These are phyloP conservation scores for Helicoverpa assulta DNA, from an alignment of 2,888 invertebrate species.

Conservation along the genomic window DNA sequence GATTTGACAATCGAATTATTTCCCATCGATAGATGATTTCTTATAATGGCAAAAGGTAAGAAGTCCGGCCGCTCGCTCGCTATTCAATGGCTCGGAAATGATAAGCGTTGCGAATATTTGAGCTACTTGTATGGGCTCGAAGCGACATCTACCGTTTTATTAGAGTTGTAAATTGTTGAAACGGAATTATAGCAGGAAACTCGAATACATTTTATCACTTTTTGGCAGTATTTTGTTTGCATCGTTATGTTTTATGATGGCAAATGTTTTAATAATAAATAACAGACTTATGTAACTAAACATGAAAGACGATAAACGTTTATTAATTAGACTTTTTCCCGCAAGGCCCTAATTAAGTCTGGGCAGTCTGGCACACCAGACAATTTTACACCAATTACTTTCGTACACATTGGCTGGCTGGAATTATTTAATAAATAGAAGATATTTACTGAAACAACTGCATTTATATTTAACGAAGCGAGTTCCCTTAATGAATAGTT, in stretches of 20 bases:
- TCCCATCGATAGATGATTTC: conserved; percentile 75
- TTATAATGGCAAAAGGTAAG: conserved; percentile 74
- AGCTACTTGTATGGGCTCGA: conserved; percentile 67
- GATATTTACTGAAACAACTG: conserved; percentile 31
- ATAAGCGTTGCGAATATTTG: conserved; percentile 77
- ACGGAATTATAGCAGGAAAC: conserved; percentile 45
- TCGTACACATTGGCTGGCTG: background rate
- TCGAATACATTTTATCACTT: conserved; percentile 44
- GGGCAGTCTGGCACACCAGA: conserved; percentile 2
- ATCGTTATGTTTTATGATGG: conserved; percentile 18
- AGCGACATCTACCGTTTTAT: conserved; percentile 56
- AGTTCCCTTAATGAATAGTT: conserved; percentile 52
- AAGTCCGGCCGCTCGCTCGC: conserved; percentile 62
- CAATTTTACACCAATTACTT: conserved; percentile 13
- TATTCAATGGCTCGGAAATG: conserved; percentile 79
- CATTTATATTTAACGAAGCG: conserved; percentile 42
- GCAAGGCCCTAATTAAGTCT: background rate
- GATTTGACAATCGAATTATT: conserved; percentile 73
- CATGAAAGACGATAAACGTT: background rate
- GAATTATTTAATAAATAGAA: conserved; percentile 18
- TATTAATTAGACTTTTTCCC: background rate
- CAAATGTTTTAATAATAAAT: conserved; percentile 1
- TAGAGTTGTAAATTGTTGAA: conserved; percentile 54
- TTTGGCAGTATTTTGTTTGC: conserved; percentile 20
- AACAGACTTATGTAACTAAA: background rate